Evolutionary conservation across 2,797 vertebrate species (phyloP), one percentile per base, ranked within the genome.

Genomic region (Allochrocebus solatus): DNA sequence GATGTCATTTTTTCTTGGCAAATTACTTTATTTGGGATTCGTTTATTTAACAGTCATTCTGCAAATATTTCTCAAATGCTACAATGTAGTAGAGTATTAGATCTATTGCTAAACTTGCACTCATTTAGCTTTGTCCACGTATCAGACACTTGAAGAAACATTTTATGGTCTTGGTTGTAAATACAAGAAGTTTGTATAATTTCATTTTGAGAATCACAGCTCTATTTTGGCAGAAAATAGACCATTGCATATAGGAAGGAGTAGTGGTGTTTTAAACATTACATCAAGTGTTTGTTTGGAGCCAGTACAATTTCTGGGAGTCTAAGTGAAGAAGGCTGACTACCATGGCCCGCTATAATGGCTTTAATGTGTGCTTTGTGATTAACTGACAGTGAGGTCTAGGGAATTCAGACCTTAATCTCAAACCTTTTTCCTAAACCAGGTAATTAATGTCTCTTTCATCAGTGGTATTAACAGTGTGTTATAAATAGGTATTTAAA

Each of bases 401-500:
- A 78, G 78, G 76, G 50, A 95, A 96, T 75, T 97, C 92, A 90
- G 84, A 93, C 64, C 96, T 97, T 85, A 96, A 97, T 93, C 89
- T 97, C 80, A 96, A 97, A 85, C 80, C 70, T 95, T 98, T 93
- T 96, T 80, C 83, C 72, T 82, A 90, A 84, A 95, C 72, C 87
- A 89, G 75, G 79, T 96, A 97, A 95, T 97, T 96, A 97, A 95
- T 86, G 80, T 89, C 92, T 98, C 76, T 97, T 98, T 97, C 76
- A 95, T 96, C 87, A 79, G 53, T 57, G n/a, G 26, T 89, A 88
- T 95, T 92, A 97, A 85, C 30, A 67, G 10, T 78, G 33, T 81
- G 28, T 96, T 95, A 95, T 96, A 97, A 96, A 97, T 90, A 92
- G 72, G 43, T 59, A 70, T 93, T 95, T 95, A 96, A 95, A 95